Percentiles rank a stretch among this genome's conserved stretches.
phyloP scores from a whole-genome alignment of 2,113 vertebrate species.

The Hypocryptadius cinnamomeus region DNA sequence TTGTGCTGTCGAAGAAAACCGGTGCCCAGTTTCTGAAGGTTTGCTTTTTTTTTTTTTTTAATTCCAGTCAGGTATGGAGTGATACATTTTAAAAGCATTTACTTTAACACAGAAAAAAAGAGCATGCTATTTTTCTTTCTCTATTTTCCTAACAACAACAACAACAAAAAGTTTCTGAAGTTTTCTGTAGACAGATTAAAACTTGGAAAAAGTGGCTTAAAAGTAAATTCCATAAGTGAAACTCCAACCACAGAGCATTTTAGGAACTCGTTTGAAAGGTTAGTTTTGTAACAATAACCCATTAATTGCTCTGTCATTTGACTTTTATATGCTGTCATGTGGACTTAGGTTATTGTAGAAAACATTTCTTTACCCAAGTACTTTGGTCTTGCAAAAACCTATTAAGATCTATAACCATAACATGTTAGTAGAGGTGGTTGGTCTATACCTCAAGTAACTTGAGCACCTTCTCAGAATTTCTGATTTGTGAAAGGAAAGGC shows the following conservation, averaged over 20 bases:
- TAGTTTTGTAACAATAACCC: slow-evolving; percentile 25
- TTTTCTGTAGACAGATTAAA: neutral
- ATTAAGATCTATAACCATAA: neutral
- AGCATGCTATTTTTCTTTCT: neutral
- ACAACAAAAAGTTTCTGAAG: neutral
- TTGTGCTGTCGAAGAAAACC: neutral
- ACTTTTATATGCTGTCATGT: slow-evolving; percentile 15
- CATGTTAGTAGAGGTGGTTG: neutral
- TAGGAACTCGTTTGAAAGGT: neutral
- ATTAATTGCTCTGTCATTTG: neutral
- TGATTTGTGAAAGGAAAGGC: neutral
- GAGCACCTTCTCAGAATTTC: neutral
- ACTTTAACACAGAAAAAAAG: neutral
- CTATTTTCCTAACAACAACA: neutral
- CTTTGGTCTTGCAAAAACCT: slow-evolving; percentile 20
- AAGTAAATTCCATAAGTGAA: slow-evolving; percentile 19
- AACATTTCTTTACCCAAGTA: neutral
- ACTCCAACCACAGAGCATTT: neutral
- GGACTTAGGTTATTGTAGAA: neutral
- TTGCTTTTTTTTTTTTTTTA: neutral
- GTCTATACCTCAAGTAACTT: neutral
- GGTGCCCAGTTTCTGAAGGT: neutral
- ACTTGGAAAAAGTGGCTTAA: neutral
- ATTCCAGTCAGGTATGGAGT: neutral
- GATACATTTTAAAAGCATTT: neutral